Evolutionary conservation across 23 tunicate genomes (phyloP).

Genomic region (Styela plicata): DNA sequence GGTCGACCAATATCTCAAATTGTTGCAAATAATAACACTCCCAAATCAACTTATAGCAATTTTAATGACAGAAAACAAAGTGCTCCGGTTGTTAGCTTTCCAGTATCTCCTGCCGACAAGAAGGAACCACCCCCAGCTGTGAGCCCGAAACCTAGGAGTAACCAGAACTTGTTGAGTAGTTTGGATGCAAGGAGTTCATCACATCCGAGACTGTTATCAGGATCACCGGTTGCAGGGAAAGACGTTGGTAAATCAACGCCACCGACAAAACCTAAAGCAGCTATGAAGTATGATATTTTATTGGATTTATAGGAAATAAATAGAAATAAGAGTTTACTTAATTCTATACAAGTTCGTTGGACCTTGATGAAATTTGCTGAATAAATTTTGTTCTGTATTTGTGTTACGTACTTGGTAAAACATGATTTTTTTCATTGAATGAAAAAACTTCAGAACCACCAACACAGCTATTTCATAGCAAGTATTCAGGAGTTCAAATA

Average conservation of each 20-base stretch:
- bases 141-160: background rate
- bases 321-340: too few relatives aligned
- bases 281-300: background rate
- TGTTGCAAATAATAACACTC: background rate
- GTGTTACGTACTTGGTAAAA: too few relatives aligned
- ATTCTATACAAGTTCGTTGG: too few relatives aligned
- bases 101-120: background rate
- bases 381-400: too few relatives aligned
- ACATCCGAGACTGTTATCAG: background rate
- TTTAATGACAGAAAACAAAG: background rate
- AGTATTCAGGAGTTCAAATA: too few relatives aligned
- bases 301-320: too few relatives aligned
- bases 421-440: too few relatives aligned
- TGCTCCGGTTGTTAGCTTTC: background rate
- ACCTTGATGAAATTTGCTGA: too few relatives aligned
- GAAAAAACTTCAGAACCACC: too few relatives aligned
- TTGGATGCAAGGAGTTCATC: background rate
- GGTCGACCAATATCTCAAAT: background rate
- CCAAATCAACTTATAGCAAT: background rate
- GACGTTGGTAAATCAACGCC: background rate
- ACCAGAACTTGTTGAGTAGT: background rate
- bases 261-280: background rate
- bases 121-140: background rate
- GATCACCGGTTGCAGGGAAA: background rate
- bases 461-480: too few relatives aligned